These are phyloP conservation scores for Cylindroiulus punctatus DNA, from an alignment of 2,888 invertebrate species.

Conservation along the genomic window DNA sequence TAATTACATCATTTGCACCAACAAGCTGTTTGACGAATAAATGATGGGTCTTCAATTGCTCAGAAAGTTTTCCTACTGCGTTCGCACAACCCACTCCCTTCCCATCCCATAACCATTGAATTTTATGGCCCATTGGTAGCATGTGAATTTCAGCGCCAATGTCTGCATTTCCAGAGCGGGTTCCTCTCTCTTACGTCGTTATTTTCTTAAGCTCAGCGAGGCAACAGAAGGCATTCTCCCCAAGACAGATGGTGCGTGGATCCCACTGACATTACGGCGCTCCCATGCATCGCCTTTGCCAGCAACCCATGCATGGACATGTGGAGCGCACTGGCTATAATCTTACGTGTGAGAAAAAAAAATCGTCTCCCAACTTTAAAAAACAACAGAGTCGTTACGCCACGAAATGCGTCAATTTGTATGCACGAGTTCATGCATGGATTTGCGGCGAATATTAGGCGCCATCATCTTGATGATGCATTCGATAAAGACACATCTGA, in stretches of 20 bases:
- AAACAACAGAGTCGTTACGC: background rate
- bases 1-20: constrained; percentile 47
- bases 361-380: background rate
- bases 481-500: background rate
- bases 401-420: constrained; percentile 1
- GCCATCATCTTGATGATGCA: background rate
- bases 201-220: constrained; percentile 39
- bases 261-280: constrained; percentile 33
- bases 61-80: constrained; percentile 19
- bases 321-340: too few species aligned
- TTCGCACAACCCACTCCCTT: background rate
- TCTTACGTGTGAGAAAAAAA: background rate
- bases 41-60: constrained; percentile 42
- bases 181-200: constrained; percentile 7
- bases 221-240: constrained; percentile 37
- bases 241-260: constrained; percentile 37
- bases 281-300: background rate
- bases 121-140: constrained; percentile 45
- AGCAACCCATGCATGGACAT: background rate
- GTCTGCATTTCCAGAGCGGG: background rate
- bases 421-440: constrained; percentile 15
- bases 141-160: constrained; percentile 40
- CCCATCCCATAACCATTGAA: constrained; percentile 35
- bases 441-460: background rate
- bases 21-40: constrained; percentile 47